Conservation (phyloP, 2,113 vertebrate genomes). For the Silurus asotus region DNA sequence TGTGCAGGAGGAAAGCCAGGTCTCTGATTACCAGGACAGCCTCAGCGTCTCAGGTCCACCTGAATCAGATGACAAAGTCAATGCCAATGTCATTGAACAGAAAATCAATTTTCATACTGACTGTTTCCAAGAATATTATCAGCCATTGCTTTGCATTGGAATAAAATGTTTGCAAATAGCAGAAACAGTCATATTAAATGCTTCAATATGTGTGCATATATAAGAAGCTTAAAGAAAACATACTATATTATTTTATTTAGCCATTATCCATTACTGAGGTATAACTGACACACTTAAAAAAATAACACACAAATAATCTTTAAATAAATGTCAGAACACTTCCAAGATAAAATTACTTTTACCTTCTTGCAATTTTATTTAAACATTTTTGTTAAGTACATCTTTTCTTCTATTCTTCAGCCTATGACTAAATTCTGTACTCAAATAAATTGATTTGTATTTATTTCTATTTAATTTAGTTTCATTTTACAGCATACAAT, state of each 20-base stretch:
- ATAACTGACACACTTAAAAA: neutral
- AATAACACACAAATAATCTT: no score
- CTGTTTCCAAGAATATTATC: conserved; percentile 1
- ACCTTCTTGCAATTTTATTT: neutral
- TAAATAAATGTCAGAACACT: neutral
- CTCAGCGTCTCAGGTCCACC: neutral
- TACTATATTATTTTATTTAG: neutral
- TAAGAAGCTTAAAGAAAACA: neutral
- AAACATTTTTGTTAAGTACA: neutral
- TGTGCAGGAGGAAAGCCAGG: conserved; percentile 50
- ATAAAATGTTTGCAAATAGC: neutral
- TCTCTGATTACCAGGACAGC: conserved; percentile 2
- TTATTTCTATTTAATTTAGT: neutral
- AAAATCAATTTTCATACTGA: conserved; percentile 30
- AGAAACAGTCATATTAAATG: neutral
- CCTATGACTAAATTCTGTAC: neutral
- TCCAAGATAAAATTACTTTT: neutral
- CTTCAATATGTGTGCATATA: neutral
- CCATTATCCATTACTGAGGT: neutral
- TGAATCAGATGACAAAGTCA: conserved; percentile 30
- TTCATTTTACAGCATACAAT: neutral
- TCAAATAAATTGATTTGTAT: neutral
- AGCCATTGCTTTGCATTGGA: neutral
- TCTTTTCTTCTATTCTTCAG: neutral
- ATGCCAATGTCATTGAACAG: conserved; percentile 26